Percentiles rank a stretch among this genome's conserved stretches.
These are phyloP conservation scores for Sipha flava DNA, from an alignment of 1,140 invertebrate species.

Conservation along the genomic window DNA sequence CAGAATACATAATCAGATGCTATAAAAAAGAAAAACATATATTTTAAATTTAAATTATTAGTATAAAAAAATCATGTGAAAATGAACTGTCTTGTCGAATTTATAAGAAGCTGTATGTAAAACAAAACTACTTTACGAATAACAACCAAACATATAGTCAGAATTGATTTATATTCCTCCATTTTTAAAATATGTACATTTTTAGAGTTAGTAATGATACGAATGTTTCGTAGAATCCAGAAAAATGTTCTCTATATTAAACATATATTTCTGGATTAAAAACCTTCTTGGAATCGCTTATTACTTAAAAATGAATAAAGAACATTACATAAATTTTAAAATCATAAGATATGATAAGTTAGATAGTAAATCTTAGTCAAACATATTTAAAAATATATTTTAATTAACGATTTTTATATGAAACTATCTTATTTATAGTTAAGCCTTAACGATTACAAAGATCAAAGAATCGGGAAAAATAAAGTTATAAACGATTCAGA, in stretches of 20 bases:
- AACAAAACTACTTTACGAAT: not conserved
- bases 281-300: not conserved
- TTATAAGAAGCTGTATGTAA: not conserved
- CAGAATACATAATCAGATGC: not conserved
- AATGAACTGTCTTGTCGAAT: not conserved
- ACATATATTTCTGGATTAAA: not conserved
- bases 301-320: not conserved
- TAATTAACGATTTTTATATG: no score
- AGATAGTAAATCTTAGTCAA: no score
- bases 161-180: constrained; percentile 8
- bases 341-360: no score
- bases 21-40: not conserved
- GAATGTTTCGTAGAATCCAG: not conserved
- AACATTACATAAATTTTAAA: no score
- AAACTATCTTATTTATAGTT: no score
- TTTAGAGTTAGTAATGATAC: not conserved
- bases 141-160: not conserved
- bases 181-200: not conserved
- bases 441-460: no score
- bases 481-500: no score
- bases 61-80: not conserved
- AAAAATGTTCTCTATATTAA: not conserved
- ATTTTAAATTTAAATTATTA: not conserved
- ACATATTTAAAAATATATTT: no score
- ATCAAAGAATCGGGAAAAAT: no score